Evolutionary conservation across 2,113 vertebrate genomes (phyloP), one percentile per base, ranked within the genome.

Genomic region (Bubo blakistoni): DNA sequence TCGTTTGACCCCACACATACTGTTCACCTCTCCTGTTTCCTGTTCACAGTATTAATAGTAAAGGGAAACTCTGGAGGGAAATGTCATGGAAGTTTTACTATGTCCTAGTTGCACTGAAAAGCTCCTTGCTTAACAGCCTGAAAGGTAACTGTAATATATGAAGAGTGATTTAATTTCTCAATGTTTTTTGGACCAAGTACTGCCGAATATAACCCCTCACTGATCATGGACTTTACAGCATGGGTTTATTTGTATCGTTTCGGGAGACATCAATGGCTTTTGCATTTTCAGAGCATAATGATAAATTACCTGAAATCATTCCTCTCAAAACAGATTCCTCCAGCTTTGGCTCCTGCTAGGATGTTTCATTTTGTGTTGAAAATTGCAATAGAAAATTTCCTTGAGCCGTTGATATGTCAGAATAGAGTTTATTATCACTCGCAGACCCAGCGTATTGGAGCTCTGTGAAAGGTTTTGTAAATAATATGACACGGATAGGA

Each of bases 351-450:
- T 95, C 78, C 86, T 90, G 63, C 76, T 76, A 96, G 49, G 83
- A 94, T 77, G 77, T 95, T 97, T 97, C 96, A 95, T 97, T 97
- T 95, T 93, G 67, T 97, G 81, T 88, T 89, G 91, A 90, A 97
- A 97, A 98, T 81, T 92, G 96, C 74, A 86, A 70, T 55, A 92
- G 96, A 85, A 88, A 79, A 84, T 94, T 94, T 95, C 44, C 94
- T 91, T 70, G 91, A 97, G 93, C 92, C 58, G 86, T 95, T 96
- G 94, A 87, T 96, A 38, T 91, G 92, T 88, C 71, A 82, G 92
- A 76, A 46, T 55, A 42, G 94, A 96, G 96, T 96, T 97, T 97
- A 97, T 96, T 95, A 97, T 97, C 94, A 67, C 95, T 58, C 7
- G 2, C 79, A 78, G 81, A 61, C 92, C 78, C 15, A 6, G 85